phyloP scores from a whole-genome alignment of 1,140 invertebrate genomes.

The Drosophila ficusphila region DNA sequence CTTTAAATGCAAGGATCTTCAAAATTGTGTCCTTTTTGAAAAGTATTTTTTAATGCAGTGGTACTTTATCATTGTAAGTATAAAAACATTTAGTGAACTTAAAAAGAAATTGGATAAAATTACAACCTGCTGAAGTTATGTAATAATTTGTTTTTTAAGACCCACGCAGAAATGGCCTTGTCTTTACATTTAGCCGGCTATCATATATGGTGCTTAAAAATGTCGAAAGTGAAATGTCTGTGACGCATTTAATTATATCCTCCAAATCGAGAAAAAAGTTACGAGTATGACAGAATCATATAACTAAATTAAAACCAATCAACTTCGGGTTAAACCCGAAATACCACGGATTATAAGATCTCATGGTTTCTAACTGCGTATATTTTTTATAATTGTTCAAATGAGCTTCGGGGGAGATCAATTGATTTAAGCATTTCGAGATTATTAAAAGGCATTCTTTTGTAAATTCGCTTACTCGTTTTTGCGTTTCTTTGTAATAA shows the following conservation, averaged over 20 bases:
- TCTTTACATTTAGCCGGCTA: slow-evolving; percentile 7
- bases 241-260: slow-evolving; percentile 25
- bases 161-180: slow-evolving; percentile 10
- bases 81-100: neutral
- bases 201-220: neutral
- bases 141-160: neutral
- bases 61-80: too few relatives aligned
- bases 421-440: slow-evolving; percentile 29
- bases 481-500: slow-evolving; percentile 35
- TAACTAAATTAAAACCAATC: slow-evolving; percentile 13
- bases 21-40: too few relatives aligned
- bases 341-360: slow-evolving; percentile 15
- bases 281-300: slow-evolving; percentile 15
- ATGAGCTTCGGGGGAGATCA: slow-evolving; percentile 27
- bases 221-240: slow-evolving; percentile 4
- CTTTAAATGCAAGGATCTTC: too few relatives aligned
- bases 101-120: neutral
- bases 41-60: too few relatives aligned
- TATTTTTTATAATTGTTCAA: slow-evolving; percentile 21
- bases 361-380: slow-evolving; percentile 35
- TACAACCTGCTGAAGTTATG: neutral
- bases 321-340: slow-evolving; percentile 28
- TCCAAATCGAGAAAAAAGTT: slow-evolving; percentile 5
- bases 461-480: slow-evolving; percentile 16
- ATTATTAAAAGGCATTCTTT: slow-evolving; percentile 30